Base-by-base conservation (phyloP, 2,797 vertebrate species). In the Sebastes cheni region DNA sequence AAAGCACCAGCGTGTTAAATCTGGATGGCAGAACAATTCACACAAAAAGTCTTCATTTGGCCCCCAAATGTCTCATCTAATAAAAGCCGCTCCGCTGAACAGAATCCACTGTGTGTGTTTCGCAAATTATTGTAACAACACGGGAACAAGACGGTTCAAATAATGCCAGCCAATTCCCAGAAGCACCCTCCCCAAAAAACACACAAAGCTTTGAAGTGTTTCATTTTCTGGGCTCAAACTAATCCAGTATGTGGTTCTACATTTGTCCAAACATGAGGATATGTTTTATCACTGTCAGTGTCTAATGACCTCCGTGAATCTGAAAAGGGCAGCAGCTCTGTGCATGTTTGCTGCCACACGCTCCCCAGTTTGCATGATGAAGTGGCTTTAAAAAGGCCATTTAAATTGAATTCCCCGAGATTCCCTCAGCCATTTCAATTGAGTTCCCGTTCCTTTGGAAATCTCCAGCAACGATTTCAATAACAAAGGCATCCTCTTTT, bases 241-340 rank as follows among this genome's bases (percentile, higher is more conserved):
- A 60, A 81, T 83, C 65, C 65, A 55, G 50, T 68, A 66, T 79
- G 74, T 34, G 77, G 42, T 65, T 76, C 62, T 14, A 25, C 56
- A 72, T 72, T 77, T 72, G 52, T 68, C 75, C 67, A 61, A 71
- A 82, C 55, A 39, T 25, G 61, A 67, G 64, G 52, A 60, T 75
- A 12, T 22, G 25, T 88, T 82, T 82, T 27, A 85, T 90, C 79
- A 79, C 77, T 72, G 84, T 83, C 79, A 6, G 30, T 8, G 32
- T 79, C 79, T 88, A 83, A 84, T 87, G 88, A 89, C 84, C 75
- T 73, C 84, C 32, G 70, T 72, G 59, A 75, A 54, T 70, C 65
- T 86, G 80, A 90, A 83, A 86, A 83, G 88, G 82, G 74, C 84
- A 82, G 36, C 58, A 39, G 27, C 62, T 67, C 78, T 34, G 66